These are phyloP conservation scores for Aeoliscus strigatus DNA, from an alignment of 2,797 vertebrate genomes.

Conservation along the genomic window DNA sequence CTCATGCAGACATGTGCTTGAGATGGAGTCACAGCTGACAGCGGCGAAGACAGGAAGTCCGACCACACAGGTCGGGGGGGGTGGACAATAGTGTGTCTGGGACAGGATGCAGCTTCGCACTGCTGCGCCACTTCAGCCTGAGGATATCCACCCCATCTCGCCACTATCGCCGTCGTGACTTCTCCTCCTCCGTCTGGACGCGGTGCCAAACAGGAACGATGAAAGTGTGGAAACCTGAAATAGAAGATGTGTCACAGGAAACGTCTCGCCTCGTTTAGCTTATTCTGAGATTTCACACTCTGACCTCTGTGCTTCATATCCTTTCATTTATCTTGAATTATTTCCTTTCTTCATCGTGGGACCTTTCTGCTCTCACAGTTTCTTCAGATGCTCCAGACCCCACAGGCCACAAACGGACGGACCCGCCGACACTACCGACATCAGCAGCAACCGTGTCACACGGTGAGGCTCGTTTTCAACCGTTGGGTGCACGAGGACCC, in stretches of 20 bases:
- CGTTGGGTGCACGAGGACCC: no score
- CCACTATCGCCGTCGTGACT: constrained; percentile 23
- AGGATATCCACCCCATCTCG: constrained; percentile 71
- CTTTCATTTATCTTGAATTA: no score
- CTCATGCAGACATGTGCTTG: background rate
- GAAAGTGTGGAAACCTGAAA: constrained; percentile 21
- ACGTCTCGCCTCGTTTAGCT: no score
- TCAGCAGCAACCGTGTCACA: no score
- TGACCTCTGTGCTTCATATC: no score
- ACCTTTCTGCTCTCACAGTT: no score
- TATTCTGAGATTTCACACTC: no score
- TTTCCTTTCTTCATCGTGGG: no score
- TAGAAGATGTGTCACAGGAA: constrained; percentile 26
- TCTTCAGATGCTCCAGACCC: no score
- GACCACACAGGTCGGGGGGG: constrained; percentile 24
- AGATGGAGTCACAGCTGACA: constrained; percentile 4
- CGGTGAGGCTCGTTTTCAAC: no score
- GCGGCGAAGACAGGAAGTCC: constrained; percentile 42
- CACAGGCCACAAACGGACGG: no score
- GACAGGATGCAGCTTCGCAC: constrained; percentile 69
- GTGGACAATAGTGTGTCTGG: constrained; percentile 47
- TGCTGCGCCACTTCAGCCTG: constrained; percentile 14
- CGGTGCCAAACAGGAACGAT: constrained; percentile 35
- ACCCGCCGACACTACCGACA: no score
- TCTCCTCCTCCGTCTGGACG: constrained; percentile 29